Evolutionary conservation across 1,140 invertebrate genomes (phyloP).

Genomic region (Berghia stephanieae): DNA sequence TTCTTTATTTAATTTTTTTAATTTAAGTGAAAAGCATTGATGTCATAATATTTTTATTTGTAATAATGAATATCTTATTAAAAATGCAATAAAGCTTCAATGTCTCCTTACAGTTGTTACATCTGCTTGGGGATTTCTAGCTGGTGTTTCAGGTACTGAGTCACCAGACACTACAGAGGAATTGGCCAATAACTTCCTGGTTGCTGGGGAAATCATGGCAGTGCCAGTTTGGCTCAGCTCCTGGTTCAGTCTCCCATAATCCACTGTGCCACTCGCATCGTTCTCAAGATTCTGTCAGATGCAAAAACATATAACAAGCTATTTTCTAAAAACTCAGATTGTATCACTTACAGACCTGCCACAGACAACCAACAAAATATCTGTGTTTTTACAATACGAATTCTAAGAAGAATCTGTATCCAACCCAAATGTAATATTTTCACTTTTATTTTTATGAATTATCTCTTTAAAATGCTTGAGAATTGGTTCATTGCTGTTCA

Average conservation of each 20-base stretch:
- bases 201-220: slow-evolving; percentile 30
- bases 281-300: slow-evolving; percentile 51
- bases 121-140: not conserved
- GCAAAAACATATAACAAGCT: not conserved
- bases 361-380: too few species aligned
- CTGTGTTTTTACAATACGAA: not conserved
- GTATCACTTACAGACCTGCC: not conserved
- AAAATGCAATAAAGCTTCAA: not conserved
- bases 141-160: slow-evolving; percentile 6
- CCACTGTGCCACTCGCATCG: slow-evolving; percentile 51
- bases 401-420: not conserved
- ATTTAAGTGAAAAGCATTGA: too few species aligned
- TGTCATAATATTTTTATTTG: too few species aligned
- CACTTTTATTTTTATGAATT: too few species aligned
- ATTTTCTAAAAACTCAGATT: not conserved
- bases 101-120: not conserved
- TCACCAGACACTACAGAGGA: not conserved
- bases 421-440: too few species aligned
- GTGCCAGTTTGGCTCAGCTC: slow-evolving; percentile 57
- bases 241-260: slow-evolving; percentile 55
- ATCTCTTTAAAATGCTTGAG: too few species aligned
- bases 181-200: slow-evolving; percentile 30
- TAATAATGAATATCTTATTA: too few species aligned
- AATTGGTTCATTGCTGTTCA: too few species aligned
- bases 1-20: too few species aligned